These are phyloP conservation scores for Grapholita molesta DNA, from an alignment of 1,140 invertebrate species.

Conservation along the genomic window DNA sequence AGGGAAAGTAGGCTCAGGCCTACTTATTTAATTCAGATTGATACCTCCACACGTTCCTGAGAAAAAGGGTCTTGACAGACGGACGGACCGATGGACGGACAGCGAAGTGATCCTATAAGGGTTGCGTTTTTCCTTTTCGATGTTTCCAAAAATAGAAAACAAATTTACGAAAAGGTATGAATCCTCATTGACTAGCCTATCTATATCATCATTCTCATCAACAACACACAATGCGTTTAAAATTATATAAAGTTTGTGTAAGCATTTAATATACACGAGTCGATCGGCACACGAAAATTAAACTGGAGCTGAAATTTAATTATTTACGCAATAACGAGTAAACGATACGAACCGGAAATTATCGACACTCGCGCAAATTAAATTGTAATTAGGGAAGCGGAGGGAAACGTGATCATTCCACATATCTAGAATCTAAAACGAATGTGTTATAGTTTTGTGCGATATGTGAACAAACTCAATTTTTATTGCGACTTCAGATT, in stretches of 20 bases:
- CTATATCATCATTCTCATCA: not conserved
- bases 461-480: too few species aligned
- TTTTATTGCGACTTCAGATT: too few species aligned
- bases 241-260: not conserved
- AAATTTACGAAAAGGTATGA: not conserved
- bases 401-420: not conserved
- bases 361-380: not conserved
- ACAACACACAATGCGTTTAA: not conserved
- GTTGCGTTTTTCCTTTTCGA: too few species aligned
- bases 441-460: too few species aligned
- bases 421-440: too few species aligned
- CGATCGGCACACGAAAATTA: conserved; percentile 1
- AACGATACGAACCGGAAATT: not conserved
- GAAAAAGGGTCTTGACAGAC: too few species aligned
- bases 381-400: not conserved
- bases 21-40: too few species aligned
- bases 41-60: too few species aligned
- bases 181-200: not conserved
- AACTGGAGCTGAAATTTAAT: conserved; percentile 7
- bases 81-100: too few species aligned
- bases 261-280: not conserved
- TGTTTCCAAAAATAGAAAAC: too few species aligned
- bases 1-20: too few species aligned
- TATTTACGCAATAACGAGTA: conserved; percentile 11
- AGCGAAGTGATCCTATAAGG: too few species aligned